phyloP scores from a whole-genome alignment of 2,888 invertebrate genomes.

The Caenorhabditis sp. region DNA sequence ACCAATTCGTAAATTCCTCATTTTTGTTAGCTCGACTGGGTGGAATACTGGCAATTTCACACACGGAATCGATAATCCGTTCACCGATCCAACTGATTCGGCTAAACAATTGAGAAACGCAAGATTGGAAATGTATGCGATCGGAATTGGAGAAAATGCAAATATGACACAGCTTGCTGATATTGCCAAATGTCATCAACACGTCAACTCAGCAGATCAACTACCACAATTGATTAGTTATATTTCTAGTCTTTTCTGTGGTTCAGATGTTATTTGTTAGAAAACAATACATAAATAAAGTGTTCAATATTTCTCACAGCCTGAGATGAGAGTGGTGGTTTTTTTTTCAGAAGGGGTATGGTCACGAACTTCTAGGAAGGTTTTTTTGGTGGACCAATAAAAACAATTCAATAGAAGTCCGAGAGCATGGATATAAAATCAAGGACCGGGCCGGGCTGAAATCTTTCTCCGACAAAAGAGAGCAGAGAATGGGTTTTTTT shows the following conservation, averaged over 20 bases:
- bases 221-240: not conserved
- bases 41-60: constrained; percentile 47
- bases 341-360: no score
- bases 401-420: no score
- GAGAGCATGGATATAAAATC: no score
- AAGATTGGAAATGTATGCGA: constrained; percentile 26
- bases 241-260: constrained; percentile 21
- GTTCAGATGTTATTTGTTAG: constrained; percentile 8
- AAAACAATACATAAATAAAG: not conserved
- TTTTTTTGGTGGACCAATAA: no score
- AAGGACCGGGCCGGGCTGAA: no score
- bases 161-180: constrained; percentile 22
- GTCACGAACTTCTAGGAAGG: no score
- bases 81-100: constrained; percentile 26
- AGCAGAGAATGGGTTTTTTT: no score
- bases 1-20: constrained; percentile 29
- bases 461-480: no score
- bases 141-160: constrained; percentile 23
- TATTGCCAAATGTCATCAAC: constrained; percentile 19
- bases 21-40: constrained; percentile 40
- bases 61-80: constrained; percentile 31
- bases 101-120: constrained; percentile 11
- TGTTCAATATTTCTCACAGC: not conserved
- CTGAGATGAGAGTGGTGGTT: no score
- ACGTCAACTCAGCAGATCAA: constrained; percentile 8